Evolutionary conservation across 2,888 invertebrate species (phyloP).

Genomic region (Heliconius hortense): DNA sequence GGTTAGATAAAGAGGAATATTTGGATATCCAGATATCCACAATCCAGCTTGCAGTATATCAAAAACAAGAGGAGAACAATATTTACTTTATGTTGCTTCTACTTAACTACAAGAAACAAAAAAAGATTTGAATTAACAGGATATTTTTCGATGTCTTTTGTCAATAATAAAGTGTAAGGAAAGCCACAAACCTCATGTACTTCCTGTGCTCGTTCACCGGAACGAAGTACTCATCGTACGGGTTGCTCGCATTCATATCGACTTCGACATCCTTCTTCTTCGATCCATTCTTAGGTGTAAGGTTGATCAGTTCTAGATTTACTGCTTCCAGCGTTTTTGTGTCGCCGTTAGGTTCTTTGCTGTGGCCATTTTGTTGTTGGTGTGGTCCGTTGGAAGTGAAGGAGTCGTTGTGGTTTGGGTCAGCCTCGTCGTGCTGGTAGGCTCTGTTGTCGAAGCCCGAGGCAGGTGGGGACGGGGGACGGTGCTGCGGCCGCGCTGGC

Average conservation of each 20-base stretch:
- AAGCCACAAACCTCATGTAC: constrained; percentile 86
- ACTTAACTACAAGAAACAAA: no score
- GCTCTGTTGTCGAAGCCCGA: constrained; percentile 75
- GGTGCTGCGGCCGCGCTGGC: constrained; percentile 73
- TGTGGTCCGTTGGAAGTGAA: constrained; percentile 70
- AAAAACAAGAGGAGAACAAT: no score
- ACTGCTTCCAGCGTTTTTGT: constrained; percentile 85
- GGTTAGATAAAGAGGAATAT: no score
- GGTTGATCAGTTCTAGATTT: constrained; percentile 89
- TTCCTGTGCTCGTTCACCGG: constrained; percentile 93
- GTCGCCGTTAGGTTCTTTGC: constrained; percentile 69
- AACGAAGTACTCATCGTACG: constrained; percentile 92
- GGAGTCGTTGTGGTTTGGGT: constrained; percentile 77
- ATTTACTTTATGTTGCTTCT: no score
- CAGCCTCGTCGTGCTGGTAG: constrained; percentile 70
- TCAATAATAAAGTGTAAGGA: constrained; percentile 9
- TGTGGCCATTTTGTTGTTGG: constrained; percentile 69
- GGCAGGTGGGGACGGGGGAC: constrained; percentile 69
- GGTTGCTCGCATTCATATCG: constrained; percentile 85
- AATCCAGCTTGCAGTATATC: no score
- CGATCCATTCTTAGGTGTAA: constrained; percentile 83
- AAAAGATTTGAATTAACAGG: background rate
- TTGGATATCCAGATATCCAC: no score
- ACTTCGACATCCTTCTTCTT: constrained; percentile 86
- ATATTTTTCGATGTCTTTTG: constrained; percentile 13